Conservation (phyloP, 2,113 vertebrate genomes). For the Menura novaehollandiae region DNA sequence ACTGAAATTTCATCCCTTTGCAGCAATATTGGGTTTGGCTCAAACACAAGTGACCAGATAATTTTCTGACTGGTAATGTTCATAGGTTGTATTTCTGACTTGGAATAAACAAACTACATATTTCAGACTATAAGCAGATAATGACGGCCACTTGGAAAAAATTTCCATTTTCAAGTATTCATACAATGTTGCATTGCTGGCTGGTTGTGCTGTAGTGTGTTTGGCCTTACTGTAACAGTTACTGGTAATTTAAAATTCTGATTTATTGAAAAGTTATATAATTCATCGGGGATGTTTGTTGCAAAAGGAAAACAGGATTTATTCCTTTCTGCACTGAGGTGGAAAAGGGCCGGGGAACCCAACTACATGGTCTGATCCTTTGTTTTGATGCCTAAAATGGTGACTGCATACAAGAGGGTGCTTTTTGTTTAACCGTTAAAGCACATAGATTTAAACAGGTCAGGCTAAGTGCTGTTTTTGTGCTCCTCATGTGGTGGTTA, state of each 20-base stretch:
- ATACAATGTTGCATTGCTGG: background rate
- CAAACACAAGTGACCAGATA: background rate
- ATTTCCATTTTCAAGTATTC: background rate
- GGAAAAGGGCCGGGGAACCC: background rate
- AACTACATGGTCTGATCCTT: background rate
- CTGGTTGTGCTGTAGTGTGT: background rate
- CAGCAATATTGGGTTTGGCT: conserved; percentile 12
- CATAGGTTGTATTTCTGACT: conserved; percentile 5
- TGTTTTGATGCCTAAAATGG: too few relatives aligned
- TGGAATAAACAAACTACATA: background rate
- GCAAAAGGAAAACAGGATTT: background rate
- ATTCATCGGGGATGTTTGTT: background rate
- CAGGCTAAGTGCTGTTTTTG: background rate
- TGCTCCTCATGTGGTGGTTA: background rate
- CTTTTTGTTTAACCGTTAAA: background rate
- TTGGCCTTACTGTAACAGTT: background rate
- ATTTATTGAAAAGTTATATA: background rate
- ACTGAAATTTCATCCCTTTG: conserved; percentile 62
- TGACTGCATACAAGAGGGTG: background rate
- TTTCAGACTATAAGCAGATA: conserved; percentile 9
- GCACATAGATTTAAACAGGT: background rate
- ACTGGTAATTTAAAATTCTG: background rate
- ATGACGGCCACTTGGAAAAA: background rate
- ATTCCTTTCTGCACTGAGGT: background rate
- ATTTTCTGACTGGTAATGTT: conserved; percentile 21